Evolutionary conservation across 2,888 invertebrate genomes (phyloP), one percentile per base, ranked within the genome.

Genomic region (Sabatieria punctata): DNA sequence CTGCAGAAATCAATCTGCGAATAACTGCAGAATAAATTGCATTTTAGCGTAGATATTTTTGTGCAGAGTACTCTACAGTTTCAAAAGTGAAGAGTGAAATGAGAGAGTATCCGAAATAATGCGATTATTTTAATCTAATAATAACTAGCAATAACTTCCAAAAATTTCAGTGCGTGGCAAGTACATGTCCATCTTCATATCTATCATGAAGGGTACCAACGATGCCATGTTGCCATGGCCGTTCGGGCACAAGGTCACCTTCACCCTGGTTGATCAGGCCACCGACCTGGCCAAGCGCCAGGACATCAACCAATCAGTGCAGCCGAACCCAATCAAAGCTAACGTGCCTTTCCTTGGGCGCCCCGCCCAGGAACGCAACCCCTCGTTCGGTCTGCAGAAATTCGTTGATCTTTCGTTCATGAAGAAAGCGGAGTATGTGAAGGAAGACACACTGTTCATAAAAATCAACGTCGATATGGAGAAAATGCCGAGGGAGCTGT

Each of bases 371-470:
- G 82, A 83, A 84, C 85, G 0, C 85, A 86, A 62, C 80, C 85
- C 41, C 71, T 88, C 89, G n/a, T 89, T 89, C 63, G 89, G 89
- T 2, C 89, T 89, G 65, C 88, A 88, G 0, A 77, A 85, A 60
- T 89, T 89, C 65, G 83, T 89, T 40, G 83, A 86, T 6, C 86
- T 88, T 61, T 88, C 88, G 61, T 79, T 84, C 74, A 74, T 88
- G 49, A 82, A 82, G 65, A 82, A 85, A 63, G 75, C 86, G 54
- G 81, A 85, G 58, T 89, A 86, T 64, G 77, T 88, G 60, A 82
- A 80, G 65, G 86, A 88, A 56, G 86, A 89, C 65, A 82, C 82
- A 1, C 77, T 89, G 70, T 86, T 88, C 63, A 75, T 89, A 54
- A 77, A 85, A 63, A 84, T 89, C 49, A 85, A 85, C 68, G 85